phyloP scores from a whole-genome alignment of 2,888 invertebrate genomes.

The Eretmocerus hayati region DNA sequence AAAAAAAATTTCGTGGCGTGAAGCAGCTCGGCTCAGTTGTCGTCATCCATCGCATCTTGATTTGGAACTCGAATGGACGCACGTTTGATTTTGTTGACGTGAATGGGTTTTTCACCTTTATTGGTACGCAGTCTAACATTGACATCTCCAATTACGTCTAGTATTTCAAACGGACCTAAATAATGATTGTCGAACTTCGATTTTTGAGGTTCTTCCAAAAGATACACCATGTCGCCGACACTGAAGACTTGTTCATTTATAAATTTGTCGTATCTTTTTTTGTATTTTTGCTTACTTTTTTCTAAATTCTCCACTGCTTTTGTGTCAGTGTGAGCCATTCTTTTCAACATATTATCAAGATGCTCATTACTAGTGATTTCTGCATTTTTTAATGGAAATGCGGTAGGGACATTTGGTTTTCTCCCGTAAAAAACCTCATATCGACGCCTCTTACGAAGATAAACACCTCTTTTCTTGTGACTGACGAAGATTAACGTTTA shows the following conservation, averaged over 20 bases:
- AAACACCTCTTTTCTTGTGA: no score
- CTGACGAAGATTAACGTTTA: no score
- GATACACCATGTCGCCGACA: background rate
- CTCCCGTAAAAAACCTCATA: background rate
- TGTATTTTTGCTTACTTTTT: background rate
- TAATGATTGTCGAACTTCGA: background rate
- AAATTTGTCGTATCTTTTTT: background rate
- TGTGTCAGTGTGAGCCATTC: background rate
- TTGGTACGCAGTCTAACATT: background rate
- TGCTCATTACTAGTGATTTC: background rate
- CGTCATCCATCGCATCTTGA: no score
- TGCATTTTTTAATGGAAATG: background rate
- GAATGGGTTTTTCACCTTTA: background rate
- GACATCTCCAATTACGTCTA: background rate
- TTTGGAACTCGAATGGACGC: background rate
- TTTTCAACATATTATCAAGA: background rate
- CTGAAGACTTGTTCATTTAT: background rate
- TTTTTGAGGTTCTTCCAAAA: background rate
- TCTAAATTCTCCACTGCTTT: background rate
- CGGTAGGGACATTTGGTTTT: background rate
- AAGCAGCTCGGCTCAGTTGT: no score
- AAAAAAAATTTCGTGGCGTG: no score
- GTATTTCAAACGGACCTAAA: background rate
- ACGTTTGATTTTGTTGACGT: background rate
- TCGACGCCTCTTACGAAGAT: no score